Conservation (phyloP, 2,888 invertebrate genomes). For the Orchestes rusci region DNA sequence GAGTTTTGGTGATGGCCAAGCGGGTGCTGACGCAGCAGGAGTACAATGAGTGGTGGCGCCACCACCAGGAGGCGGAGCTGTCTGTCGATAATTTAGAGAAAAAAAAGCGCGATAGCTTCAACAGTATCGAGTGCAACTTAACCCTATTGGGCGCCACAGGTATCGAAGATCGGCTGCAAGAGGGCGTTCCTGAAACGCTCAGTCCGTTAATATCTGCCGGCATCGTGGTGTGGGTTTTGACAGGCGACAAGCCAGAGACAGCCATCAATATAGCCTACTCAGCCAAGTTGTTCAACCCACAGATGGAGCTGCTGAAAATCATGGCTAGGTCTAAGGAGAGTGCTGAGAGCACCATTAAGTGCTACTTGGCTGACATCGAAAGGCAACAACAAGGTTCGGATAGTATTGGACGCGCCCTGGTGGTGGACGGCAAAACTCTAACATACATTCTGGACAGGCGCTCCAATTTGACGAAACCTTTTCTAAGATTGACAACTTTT, state of each 20-base stretch:
- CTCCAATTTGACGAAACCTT: constrained; percentile 74
- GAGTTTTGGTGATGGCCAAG: constrained; percentile 87
- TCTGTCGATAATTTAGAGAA: constrained; percentile 49
- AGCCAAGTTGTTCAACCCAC: constrained; percentile 73
- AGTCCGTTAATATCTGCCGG: constrained; percentile 72
- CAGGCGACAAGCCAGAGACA: constrained; percentile 95
- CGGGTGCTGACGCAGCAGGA: constrained; percentile 62
- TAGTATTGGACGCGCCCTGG: constrained; percentile 66
- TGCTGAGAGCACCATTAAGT: constrained; percentile 61
- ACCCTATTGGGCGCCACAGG: constrained; percentile 78
- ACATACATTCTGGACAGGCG: constrained; percentile 80
- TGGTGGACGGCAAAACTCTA: constrained; percentile 90
- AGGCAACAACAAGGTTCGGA: constrained; percentile 29
- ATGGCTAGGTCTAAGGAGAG: constrained; percentile 74
- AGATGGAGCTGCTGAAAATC: constrained; percentile 71
- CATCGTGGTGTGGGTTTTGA: constrained; percentile 81
- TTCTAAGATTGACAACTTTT: constrained; percentile 72
- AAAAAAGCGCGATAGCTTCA: constrained; percentile 67
- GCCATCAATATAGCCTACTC: constrained; percentile 95
- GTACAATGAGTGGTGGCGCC: constrained; percentile 70
- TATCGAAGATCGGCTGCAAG: constrained; percentile 91
- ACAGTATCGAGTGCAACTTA: constrained; percentile 71
- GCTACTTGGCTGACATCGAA: constrained; percentile 57
- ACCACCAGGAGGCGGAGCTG: constrained; percentile 64
- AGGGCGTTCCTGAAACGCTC: constrained; percentile 87